phyloP scores from a whole-genome alignment of 37 sponge, comb jelly and placozoan genomes.

The Chondrosia reniformis region DNA sequence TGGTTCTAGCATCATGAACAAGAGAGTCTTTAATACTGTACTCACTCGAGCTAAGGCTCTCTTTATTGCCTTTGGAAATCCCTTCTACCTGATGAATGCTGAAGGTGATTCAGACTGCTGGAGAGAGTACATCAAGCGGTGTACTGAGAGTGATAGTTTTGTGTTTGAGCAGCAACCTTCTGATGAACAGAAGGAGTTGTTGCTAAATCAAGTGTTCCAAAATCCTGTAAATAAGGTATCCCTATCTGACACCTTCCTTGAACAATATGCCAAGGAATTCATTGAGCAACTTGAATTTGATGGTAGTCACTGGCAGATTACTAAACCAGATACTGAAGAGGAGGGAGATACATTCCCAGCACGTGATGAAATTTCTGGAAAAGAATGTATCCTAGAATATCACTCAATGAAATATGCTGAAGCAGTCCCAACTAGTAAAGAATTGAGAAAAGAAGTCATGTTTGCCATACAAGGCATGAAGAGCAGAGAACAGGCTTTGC shows the following conservation, averaged over 20 bases:
- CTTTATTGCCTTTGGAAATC: slow-evolving; percentile 68
- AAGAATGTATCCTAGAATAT: not conserved
- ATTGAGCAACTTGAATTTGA: not conserved
- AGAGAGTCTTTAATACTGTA: slow-evolving; percentile 67
- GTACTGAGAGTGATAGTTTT: slow-evolving; percentile 51
- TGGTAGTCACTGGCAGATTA: slow-evolving; percentile 4
- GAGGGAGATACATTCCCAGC: not conserved
- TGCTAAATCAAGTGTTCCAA: no score
- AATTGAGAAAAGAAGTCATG: slow-evolving; percentile 19
- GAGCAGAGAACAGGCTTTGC: slow-evolving; percentile 54
- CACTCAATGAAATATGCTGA: not conserved
- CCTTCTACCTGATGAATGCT: slow-evolving; percentile 37
- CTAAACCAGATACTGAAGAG: not conserved
- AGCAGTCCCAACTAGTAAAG: not conserved
- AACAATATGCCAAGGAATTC: slow-evolving; percentile 7
- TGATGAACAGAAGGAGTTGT: no score
- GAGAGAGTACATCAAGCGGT: slow-evolving; percentile 59
- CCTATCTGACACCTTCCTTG: slow-evolving; percentile 13
- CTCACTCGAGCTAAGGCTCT: slow-evolving; percentile 55
- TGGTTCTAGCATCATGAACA: slow-evolving; percentile 2
- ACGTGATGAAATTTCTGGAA: no score
- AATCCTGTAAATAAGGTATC: no score
- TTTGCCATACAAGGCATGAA: slow-evolving; percentile 28
- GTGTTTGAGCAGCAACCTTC: no score
- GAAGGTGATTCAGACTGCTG: slow-evolving; percentile 54